These are phyloP conservation scores for Apocheima hispidaria DNA, from an alignment of 2,888 invertebrate species.

Conservation along the genomic window DNA sequence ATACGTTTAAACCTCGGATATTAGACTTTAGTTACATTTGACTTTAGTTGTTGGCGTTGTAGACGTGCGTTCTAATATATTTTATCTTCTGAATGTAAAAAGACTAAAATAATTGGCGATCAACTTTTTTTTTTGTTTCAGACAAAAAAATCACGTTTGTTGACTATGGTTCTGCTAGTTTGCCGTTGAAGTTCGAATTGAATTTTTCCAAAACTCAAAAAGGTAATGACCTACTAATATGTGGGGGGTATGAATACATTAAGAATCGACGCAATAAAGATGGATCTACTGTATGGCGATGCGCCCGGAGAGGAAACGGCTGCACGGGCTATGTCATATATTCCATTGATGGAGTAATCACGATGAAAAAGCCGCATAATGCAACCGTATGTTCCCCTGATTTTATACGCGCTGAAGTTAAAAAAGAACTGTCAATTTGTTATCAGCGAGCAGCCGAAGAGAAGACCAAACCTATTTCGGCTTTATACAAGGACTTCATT, in stretches of 20 bases:
- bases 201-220: slow-evolving; percentile 12
- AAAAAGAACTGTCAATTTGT: slow-evolving; percentile 7
- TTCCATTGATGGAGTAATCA: background rate
- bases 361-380: background rate
- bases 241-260: background rate
- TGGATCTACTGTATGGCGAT: slow-evolving; percentile 1
- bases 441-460: slow-evolving; percentile 7
- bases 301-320: background rate
- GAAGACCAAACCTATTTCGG: background rate
- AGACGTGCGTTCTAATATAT: no score
- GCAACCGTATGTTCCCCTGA: background rate
- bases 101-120: no score
- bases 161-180: background rate
- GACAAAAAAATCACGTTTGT: background rate
- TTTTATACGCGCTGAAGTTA: slow-evolving; percentile 6
- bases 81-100: no score
- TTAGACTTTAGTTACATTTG: no score
- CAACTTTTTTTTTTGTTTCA: background rate
- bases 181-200: background rate
- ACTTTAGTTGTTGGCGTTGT: no score
- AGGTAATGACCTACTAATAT: slow-evolving; percentile 9
- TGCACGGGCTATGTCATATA: background rate
- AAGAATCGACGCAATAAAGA: slow-evolving; percentile 1
- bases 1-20: no score
- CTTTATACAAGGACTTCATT: slow-evolving; percentile 10